Evolutionary conservation across 1,140 invertebrate species (phyloP).

Genomic region (Bombus picipes): DNA sequence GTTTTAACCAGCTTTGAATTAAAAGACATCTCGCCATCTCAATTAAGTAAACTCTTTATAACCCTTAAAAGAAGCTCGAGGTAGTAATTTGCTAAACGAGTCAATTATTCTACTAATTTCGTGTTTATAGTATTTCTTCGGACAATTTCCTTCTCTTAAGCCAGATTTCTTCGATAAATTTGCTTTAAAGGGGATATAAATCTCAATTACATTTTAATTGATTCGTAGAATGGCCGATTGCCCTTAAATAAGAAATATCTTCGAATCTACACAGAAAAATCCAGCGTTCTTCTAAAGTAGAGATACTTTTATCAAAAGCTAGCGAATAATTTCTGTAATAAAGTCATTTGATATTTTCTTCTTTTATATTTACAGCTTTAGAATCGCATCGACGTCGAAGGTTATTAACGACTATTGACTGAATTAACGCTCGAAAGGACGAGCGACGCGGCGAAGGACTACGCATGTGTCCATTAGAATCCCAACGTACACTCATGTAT

Average conservation of each 20-base stretch:
- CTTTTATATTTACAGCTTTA: too few species aligned
- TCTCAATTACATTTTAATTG: background rate
- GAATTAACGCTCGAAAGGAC: too few species aligned
- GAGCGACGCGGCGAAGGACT: too few species aligned
- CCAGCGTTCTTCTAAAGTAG: background rate
- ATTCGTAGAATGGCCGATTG: background rate
- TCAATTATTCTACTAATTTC: background rate
- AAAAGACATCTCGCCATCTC: background rate
- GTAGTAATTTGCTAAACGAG: background rate
- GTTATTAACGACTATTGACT: too few species aligned
- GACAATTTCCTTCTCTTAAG: too few species aligned
- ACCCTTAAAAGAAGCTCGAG: background rate
- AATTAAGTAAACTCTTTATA: constrained; percentile 2
- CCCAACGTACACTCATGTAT: too few species aligned
- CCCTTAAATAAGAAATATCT: background rate
- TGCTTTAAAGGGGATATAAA: background rate
- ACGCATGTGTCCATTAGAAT: too few species aligned
- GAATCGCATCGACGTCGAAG: too few species aligned
- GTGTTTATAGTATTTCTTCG: background rate
- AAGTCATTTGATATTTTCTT: too few species aligned
- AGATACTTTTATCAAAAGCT: too few species aligned
- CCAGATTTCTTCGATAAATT: background rate
- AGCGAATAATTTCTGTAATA: too few species aligned
- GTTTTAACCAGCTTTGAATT: background rate
- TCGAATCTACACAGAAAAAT: background rate